Evolutionary conservation across 92 coral and sea anemone species (phyloP), one percentile per base, ranked within the genome.

Genomic region (Porites cylindrica): DNA sequence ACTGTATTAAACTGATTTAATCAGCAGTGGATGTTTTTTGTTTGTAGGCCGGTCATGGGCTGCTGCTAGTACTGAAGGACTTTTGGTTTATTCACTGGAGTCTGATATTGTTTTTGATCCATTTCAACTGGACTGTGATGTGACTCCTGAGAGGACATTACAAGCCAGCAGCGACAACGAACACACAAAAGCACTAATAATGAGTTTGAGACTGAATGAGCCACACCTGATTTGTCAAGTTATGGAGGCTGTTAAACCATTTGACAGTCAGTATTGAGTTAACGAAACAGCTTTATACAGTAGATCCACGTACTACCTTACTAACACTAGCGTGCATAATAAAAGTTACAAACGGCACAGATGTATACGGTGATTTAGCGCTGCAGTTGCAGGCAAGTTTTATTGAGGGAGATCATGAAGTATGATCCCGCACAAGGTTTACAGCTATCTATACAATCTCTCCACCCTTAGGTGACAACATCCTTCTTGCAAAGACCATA

Each of bases 41-140:
- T n/a, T 19, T 59, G 32, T 51, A 97, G 99, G 99, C 47, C 99
- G 96, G 83, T 92, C 98, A 0, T 97, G 99, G 99, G 91, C 98
- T 24, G 99, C 99, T 10, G 99, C 96, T 9, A 86, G 98, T 21
- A 95, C 99, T 17, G 99, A 97, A 79, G 99, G 99, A 13, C 87
- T 97, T 19, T 79, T 97, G 77, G 93, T 96, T 83, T 97, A 83
- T 86, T 97, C 99, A 7, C 87, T 97, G 64, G 98, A 95, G 66
- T 84, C 95, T 51, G 87, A 96, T 56, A 85, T 95, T 56, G 96
- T 97, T 66, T 97, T 97, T 84, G 99, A 97, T 70, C 99, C 99
- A 11, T 97, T 82, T 77, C 95, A 95, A 78, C 85, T 97, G 85
- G 99, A 94, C 84, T 91, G 92, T 76, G 94, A 97, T 72, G 97